Base-by-base conservation (phyloP, 2,113 vertebrate genomes). In the Vulpes lagopus region DNA sequence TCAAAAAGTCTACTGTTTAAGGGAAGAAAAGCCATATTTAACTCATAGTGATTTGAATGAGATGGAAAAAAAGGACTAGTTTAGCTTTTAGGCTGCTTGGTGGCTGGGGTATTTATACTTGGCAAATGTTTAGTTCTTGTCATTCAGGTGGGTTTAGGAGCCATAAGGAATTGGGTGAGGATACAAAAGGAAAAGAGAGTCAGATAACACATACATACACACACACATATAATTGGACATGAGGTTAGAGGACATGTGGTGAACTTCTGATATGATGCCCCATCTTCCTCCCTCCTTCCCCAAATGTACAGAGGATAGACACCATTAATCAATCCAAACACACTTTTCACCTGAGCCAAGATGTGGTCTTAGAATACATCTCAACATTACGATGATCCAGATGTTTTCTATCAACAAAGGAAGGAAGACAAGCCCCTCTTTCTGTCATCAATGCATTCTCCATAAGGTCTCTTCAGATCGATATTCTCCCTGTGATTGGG, bases 231-330 rank as follows among this genome's bases (percentile, higher is more conserved):
- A 92, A 49, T 71, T 6, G 11, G 11, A 51, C 25, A 38, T 11
- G 10, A 2, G 8, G 4, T 80, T 78, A 78, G 2, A 62, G 43
- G 60, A 57, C 22, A 86, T 32, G 25, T 10, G 11, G 38, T 27
- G 17, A 57, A 43, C 32, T n/a, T 30, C 27, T 88, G 22, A 22
- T 86, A 8, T 35, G 27, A n/a, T 22, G 32, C 20, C 12, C 3
- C 20, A 8, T 27, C 32, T 49, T 12, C 3, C 3, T 2, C 19
- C 4, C 6, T 9, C 35, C 25, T 43, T 38, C 19, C 3, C 1
- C 71, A 51, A 65, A 35, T 15, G 17, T 49, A 17, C 22, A 8
- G 23, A 22, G 55, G 4, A 51, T 2, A 76, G 32, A 91, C 12
- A 23, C 81, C 38, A 43, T 67, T 20, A 51, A n/a, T 84, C 38